These are phyloP conservation scores for Lepidocyrtinus sp. DNA, from an alignment of 2,888 invertebrate genomes.

Conservation along the genomic window DNA sequence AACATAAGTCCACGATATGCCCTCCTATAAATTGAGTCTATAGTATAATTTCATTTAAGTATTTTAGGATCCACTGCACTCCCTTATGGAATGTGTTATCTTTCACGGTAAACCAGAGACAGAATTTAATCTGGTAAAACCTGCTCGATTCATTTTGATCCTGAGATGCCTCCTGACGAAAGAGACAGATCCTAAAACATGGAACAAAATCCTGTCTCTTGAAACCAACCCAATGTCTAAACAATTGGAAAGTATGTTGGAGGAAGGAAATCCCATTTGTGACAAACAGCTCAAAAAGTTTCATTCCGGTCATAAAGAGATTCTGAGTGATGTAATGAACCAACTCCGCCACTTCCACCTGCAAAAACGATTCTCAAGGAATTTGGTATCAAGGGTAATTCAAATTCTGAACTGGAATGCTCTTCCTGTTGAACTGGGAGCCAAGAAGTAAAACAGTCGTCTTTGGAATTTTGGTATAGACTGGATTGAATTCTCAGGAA, in stretches of 20 bases:
- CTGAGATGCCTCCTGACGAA: slow-evolving; percentile 49
- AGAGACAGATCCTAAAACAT: slow-evolving; percentile 48
- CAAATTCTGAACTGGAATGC: slow-evolving; percentile 53
- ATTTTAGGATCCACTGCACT: slow-evolving; percentile 42
- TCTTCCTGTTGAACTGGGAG: slow-evolving; percentile 32
- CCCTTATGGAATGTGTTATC: slow-evolving; percentile 44
- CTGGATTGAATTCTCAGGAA: background rate
- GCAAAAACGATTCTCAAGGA: slow-evolving; percentile 48
- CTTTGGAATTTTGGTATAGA: background rate
- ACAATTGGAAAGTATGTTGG: slow-evolving; percentile 33
- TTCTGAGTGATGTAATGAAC: slow-evolving; percentile 43
- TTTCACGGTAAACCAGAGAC: slow-evolving; percentile 55
- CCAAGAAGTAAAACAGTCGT: slow-evolving; percentile 2
- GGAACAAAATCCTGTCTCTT: slow-evolving; percentile 49
- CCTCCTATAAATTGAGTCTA: no score
- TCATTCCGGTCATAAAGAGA: slow-evolving; percentile 25
- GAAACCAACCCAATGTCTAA: slow-evolving; percentile 44
- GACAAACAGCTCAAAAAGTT: slow-evolving; percentile 37
- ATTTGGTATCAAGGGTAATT: slow-evolving; percentile 42
- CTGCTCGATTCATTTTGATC: slow-evolving; percentile 43
- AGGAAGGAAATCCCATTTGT: slow-evolving; percentile 38
- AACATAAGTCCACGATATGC: no score
- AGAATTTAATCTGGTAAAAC: slow-evolving; percentile 37
- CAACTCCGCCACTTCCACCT: slow-evolving; percentile 52
- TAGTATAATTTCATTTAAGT: background rate